Evolutionary conservation across 1,140 invertebrate species (phyloP), one percentile per base, ranked within the genome.

Genomic region (Drosophila trapezifrons): DNA sequence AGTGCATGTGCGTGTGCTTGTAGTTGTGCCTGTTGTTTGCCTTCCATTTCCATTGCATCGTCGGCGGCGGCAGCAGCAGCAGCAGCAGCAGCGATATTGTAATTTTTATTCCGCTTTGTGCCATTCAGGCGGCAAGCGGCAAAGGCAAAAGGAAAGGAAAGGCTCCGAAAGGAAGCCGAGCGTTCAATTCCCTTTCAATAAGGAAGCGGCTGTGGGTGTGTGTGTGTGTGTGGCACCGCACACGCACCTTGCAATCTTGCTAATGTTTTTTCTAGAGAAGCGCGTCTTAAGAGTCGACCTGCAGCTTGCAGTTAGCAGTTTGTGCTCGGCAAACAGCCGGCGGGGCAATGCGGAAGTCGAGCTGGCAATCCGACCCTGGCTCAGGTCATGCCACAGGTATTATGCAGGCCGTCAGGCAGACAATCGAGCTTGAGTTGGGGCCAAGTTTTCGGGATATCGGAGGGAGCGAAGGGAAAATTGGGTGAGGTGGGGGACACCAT

Each of bases 201-300:
- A 63, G 67, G 45, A 18, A 55, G 49, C 29, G 37, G 27, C 12
- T n/a, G 17, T 29, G n/a, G 10, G 18, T 47, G 38, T 15, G 38
- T 25, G 9, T 15, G 40, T 17, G 18, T 15, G 15, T 20, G 49
- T 15, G 52, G 58, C 69, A 74, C 83, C 56, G 62, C 84, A 87
- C 85, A 84, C 83, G 79, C 84, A 87, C 84, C 82, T 90, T 87
- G 83, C 87, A 90, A 90, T 90, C 82, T 90, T 76, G 72, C 84
- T 90, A 90, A 90, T 90, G 86, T 90, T 90, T 90, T 49, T 90
- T 64, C 70, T 69, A 54, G 56, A 42, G 78, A 66, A 66, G 59
- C 46, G 70, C 75, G 56, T 76, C 82, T 80, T 80, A 80, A 66
- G 80, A 79, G 56, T 27, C 20, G 22, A 15, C 42, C 22, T 15